These are phyloP conservation scores for Zhuqinia jingwanae DNA, from an alignment of 2,888 invertebrate species.

Conservation along the genomic window DNA sequence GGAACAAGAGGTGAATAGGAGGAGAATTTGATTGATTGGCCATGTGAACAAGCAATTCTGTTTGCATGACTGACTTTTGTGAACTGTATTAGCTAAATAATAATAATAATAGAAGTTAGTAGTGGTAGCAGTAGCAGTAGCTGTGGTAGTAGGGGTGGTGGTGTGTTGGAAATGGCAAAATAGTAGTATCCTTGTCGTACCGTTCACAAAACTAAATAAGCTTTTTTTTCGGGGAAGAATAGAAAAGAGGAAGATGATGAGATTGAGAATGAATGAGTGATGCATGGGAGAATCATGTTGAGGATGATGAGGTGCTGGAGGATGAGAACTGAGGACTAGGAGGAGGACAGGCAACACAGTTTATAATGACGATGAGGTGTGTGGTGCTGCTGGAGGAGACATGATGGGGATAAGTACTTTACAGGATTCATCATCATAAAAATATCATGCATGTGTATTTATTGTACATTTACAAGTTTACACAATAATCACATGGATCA, in stretches of 20 bases:
- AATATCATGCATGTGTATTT: not conserved
- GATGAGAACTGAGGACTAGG: conserved; percentile 6
- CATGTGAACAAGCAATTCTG: conserved; percentile 79
- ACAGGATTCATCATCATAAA: too few species aligned
- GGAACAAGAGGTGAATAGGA: conserved; percentile 72
- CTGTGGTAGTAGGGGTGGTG: not conserved
- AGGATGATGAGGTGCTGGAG: conserved; percentile 20
- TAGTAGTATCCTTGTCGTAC: too few species aligned
- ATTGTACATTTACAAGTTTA: conserved; percentile 37
- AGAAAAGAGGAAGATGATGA: conserved; percentile 8
- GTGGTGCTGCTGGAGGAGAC: not conserved
- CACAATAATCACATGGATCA: conserved; percentile 44
- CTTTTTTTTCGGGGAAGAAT: conserved; percentile 10
- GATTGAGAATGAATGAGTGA: conserved; percentile 61
- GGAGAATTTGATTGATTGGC: conserved; percentile 79
- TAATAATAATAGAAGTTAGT: conserved; percentile 37
- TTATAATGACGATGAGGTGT: not conserved
- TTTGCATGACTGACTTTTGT: conserved; percentile 64
- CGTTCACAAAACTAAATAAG: conserved; percentile 47
- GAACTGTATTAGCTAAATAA: conserved; percentile 58
- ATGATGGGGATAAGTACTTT: not conserved
- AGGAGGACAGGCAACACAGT: not conserved
- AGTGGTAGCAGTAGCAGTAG: not conserved
- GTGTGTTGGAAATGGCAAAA: conserved; percentile 50
- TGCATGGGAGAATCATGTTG: conserved; percentile 59